Evolutionary conservation across 2,113 vertebrate genomes (phyloP).

Genomic region (Benitochromis conjunctus): DNA sequence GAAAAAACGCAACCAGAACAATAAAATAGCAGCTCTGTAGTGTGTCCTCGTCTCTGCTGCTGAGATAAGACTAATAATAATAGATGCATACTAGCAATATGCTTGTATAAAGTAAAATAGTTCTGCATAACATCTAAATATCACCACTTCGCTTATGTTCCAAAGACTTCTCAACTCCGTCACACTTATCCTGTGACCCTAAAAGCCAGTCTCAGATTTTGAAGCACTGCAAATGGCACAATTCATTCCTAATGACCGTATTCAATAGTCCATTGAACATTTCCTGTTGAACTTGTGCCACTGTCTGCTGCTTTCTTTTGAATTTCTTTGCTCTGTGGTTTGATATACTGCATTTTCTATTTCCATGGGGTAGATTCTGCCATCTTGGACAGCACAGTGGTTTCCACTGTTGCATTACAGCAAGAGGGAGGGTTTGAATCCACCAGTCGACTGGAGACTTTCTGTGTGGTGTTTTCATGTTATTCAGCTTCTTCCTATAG

Average conservation of each 20-base stretch:
- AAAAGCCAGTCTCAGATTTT: conserved; percentile 23
- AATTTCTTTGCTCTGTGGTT: background rate
- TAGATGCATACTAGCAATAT: background rate
- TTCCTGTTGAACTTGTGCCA: conserved; percentile 1
- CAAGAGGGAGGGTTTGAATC: background rate
- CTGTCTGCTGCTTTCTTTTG: background rate
- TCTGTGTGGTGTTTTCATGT: background rate
- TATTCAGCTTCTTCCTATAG: background rate
- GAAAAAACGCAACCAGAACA: background rate
- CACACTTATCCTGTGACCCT: conserved; percentile 32
- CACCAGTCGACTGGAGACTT: background rate
- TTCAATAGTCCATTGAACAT: conserved; percentile 18
- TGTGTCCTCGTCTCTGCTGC: background rate
- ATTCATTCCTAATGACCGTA: conserved; percentile 19
- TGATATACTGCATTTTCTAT: conserved; percentile 3
- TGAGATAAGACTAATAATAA: background rate
- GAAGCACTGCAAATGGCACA: conserved; percentile 23
- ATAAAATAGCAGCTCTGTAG: background rate
- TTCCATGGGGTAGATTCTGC: background rate
- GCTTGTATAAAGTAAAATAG: background rate
- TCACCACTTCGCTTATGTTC: background rate
- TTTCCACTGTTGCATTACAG: background rate
- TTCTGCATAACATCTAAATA: conserved; percentile 8
- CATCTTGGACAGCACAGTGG: background rate
- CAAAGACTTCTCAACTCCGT: conserved; percentile 2